Percentiles rank a stretch among this genome's conserved stretches.
Evolutionary conservation across 2,888 invertebrate species (phyloP).

Genomic region (Hypena proboscidalis): DNA sequence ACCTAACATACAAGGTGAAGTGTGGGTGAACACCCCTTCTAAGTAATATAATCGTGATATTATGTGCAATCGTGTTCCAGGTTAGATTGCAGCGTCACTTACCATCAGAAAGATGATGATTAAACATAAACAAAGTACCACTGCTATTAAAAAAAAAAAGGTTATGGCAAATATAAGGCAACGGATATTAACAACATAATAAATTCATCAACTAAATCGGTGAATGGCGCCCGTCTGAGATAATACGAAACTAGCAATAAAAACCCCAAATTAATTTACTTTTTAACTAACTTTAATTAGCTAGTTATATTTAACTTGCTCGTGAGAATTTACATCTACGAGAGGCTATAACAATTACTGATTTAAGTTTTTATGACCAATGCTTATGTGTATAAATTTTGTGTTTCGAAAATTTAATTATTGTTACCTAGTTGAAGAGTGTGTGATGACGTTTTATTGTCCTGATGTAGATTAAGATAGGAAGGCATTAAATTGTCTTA

Average conservation of each 20-base stretch:
- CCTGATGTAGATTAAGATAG: background rate
- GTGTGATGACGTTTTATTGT: constrained; percentile 1
- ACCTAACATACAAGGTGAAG: too few relatives aligned
- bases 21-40: too few relatives aligned
- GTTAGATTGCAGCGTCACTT: too few relatives aligned
- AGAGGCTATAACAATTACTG: constrained; percentile 59
- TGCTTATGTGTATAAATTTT: constrained; percentile 26
- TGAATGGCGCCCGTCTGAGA: constrained; percentile 19
- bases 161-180: background rate
- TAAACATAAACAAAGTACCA: too few relatives aligned
- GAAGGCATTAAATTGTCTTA: background rate
- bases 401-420: constrained; percentile 36
- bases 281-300: constrained; percentile 59
- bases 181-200: constrained; percentile 3
- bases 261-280: constrained; percentile 55
- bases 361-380: constrained; percentile 44
- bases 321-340: constrained; percentile 58
- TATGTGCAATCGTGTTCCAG: too few relatives aligned
- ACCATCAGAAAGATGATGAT: too few relatives aligned
- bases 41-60: too few relatives aligned
- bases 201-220: constrained; percentile 26
- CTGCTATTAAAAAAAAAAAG: too few relatives aligned
- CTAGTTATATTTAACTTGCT: constrained; percentile 54
- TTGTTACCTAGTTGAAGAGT: constrained; percentile 4
- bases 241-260: constrained; percentile 34